Base-by-base conservation (phyloP, 2,113 vertebrate species). In the Psilopsiagon aymara region DNA sequence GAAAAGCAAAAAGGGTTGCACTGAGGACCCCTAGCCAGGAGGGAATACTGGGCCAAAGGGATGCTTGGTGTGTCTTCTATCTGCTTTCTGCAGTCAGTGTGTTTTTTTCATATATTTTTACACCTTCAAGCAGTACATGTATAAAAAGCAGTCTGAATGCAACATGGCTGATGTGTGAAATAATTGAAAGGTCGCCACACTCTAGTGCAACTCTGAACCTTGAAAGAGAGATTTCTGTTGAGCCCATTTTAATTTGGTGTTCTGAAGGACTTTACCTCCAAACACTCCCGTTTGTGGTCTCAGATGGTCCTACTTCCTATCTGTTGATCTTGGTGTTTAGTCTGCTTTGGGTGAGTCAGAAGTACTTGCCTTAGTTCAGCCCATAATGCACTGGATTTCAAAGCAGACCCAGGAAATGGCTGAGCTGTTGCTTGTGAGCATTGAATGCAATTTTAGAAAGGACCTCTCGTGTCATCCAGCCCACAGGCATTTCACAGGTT, bases 381-480 rank as follows among this genome's bases (percentile, higher is more conserved):
- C 41, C 44, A 17, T 13, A 10, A 17, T 27, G 43, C 43, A 8
- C 31, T 11, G 31, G 29, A 8, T 16, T 31, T 0, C 1, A 3
- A 9, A 13, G 7, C 24, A 33, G 20, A 9, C 2, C 24, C 49
- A 29, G 51, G 19, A 21, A 53, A 23, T 1, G 0, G 5, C 49
- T 1, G 0, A 20, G 46, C 28, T 33, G 19, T 15, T 77, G 1
- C 14, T 19, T 33, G 41, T 16, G 37, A 67, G 11, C 31, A 7
- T 0, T 14, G 52, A 33, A 59, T 23, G 44, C 15, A 9, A 0
- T 51, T 83, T 55, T 25, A 29, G 68, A 37, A 64, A 60, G 17
- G 25, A 46, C 19, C 15, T 68, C 19, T 44, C 10, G 1, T 14
- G 21, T 60, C 33, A 35, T 28, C 28, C 73, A 46, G 17, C 59